Evolutionary conservation across 2,888 invertebrate genomes (phyloP), one percentile per base, ranked within the genome.

Genomic region (Mesorhabditis spiculigera): DNA sequence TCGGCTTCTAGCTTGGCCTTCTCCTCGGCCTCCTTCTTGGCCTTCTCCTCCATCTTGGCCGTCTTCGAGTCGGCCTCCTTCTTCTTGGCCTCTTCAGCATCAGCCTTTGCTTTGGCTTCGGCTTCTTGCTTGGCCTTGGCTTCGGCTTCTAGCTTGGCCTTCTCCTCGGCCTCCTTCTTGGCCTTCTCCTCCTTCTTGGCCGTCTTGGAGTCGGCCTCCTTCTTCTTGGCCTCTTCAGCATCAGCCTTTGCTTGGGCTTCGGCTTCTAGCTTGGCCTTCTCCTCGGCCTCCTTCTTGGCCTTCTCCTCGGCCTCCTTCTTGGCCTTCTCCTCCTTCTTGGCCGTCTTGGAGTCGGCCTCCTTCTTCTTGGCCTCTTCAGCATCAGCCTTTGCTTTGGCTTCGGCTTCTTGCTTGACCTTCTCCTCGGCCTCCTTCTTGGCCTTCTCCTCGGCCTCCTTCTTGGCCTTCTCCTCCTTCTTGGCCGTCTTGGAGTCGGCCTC

Each of bases 251-350:
- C 13, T 4, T 65, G 65, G 4, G 65, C 58, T 28, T 45, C 0
- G 8, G 8, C 65, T 65, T 65, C 3, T 43, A 6, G 42, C 63
- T n/a, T n/a, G 10, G 16, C 63, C 67, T 42, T 69, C 58, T 4
- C 43, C 69, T 45, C 63, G 65, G 65, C 71, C n/a, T 72, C 64
- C 71, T 69, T 68, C 16, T 58, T 68, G 16, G 45, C 67, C 45
- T 69, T 63, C 16, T 67, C 66, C 6, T 41, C 43, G 13, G 45
- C 63, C 2, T 65, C 68, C 16, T 67, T 65, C 3, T 71, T 43
- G 64, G 71, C 73, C 28, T 45, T 66, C 16, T 71, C 63, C 2
- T 65, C 68, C 16, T 67, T 65, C 3, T 71, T 43, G 64, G 71
- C 73, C 28, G 44, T 66, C 16, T 71, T 67, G 61, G 67, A 61